A percentile compares a stretch with the other conserved stretches of the same genome.
Conservation (phyloP, 1,140 invertebrate genomes). For the Armadillidium nasatum region DNA sequence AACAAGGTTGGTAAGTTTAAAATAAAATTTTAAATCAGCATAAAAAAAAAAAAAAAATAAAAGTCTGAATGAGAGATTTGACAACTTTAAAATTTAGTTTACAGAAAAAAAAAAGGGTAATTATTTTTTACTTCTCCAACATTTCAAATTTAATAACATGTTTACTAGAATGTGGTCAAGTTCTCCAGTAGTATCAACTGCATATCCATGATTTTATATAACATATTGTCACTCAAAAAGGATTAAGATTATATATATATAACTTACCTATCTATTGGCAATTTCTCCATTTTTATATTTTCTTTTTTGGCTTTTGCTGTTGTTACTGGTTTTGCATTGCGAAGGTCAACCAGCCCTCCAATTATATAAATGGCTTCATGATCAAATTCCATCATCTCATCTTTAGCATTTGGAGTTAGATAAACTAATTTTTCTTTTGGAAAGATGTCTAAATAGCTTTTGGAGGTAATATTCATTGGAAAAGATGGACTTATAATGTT, state of each 20-base stretch:
- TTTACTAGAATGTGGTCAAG: neutral
- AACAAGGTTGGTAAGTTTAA: no score
- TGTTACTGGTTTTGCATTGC: constrained; percentile 64
- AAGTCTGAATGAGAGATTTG: no score
- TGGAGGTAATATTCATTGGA: constrained; percentile 64
- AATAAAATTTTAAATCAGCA: no score
- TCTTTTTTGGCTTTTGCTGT: constrained; percentile 80
- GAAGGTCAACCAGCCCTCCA: constrained; percentile 81
- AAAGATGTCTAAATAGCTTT: constrained; percentile 79
- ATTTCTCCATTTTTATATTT: constrained; percentile 66
- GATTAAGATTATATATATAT: no score
- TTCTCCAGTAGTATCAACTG: neutral
- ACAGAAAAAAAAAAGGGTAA: no score
- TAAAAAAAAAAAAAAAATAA: no score
- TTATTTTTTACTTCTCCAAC: no score
- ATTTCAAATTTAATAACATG: no score
- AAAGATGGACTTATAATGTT: constrained; percentile 58
- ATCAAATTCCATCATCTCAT: constrained; percentile 64
- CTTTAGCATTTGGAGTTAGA: constrained; percentile 71
- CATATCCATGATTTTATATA: neutral
- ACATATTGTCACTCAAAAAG: no score
- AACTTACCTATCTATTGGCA: constrained; percentile 73
- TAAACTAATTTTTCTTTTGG: constrained; percentile 76
- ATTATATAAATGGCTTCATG: constrained; percentile 77
- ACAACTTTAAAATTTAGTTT: no score